These are phyloP conservation scores for Stenurella melanura DNA, from an alignment of 2,888 invertebrate species.

Conservation along the genomic window DNA sequence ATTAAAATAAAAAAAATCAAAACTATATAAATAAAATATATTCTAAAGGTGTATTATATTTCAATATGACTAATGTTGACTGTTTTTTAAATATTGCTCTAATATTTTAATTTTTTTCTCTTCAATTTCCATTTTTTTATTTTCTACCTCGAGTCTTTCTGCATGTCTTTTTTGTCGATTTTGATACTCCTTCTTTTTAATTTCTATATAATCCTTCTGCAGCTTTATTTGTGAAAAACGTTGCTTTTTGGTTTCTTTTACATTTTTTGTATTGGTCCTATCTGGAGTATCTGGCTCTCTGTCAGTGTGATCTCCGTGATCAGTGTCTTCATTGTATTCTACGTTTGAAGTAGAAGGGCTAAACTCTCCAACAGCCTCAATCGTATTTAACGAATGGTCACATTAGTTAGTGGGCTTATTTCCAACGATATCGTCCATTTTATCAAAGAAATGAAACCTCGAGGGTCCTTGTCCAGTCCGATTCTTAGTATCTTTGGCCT, in stretches of 20 bases:
- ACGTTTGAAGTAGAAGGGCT: background rate
- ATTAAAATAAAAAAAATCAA: no score
- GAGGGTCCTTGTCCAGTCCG: constrained; percentile 38
- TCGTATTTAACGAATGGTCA: background rate
- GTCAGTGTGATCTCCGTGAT: no score
- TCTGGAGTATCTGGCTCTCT: no score
- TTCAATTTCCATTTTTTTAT: constrained; percentile 9
- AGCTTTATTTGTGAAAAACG: constrained; percentile 9
- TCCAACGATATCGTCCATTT: constrained; percentile 37
- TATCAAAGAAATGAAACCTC: constrained; percentile 39
- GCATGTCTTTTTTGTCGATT: constrained; percentile 9
- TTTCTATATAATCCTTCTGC: constrained; percentile 1
- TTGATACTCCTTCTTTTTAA: constrained; percentile 15
- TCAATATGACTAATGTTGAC: no score
- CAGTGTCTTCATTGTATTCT: background rate
- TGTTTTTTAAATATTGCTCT: no score
- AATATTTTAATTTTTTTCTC: constrained; percentile 10
- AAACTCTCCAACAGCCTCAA: background rate
- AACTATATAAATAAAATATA: no score
- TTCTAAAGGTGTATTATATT: no score
- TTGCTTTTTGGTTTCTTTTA: background rate
- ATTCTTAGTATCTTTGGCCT: constrained; percentile 37
- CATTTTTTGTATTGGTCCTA: background rate
- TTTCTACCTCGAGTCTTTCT: constrained; percentile 13
- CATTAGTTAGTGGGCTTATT: constrained; percentile 20